Percentiles rank a stretch among this genome's conserved stretches.
Conservation (phyloP, 1,140 invertebrate genomes). For the Thrips palmi region DNA sequence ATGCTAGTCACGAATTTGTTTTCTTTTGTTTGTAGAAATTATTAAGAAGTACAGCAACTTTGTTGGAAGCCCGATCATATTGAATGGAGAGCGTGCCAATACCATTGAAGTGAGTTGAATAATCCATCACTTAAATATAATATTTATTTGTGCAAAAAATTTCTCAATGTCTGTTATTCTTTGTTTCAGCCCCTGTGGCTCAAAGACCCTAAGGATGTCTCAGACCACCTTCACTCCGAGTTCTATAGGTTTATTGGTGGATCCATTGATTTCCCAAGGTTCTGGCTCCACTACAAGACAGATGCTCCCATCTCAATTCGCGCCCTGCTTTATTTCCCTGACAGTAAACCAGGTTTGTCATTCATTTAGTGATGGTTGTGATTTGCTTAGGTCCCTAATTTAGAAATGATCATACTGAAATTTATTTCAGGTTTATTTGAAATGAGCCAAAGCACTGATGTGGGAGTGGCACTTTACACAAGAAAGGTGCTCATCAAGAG, state of each 20-base stretch:
- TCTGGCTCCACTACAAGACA: constrained; percentile 58
- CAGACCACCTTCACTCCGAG: constrained; percentile 67
- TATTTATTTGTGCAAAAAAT: not conserved
- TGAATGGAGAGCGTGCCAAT: constrained; percentile 78
- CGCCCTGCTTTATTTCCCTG: constrained; percentile 82
- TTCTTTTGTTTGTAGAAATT: constrained; percentile 37
- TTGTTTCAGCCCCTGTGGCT: constrained; percentile 73
- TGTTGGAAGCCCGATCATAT: constrained; percentile 76
- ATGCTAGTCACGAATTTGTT: constrained; percentile 8
- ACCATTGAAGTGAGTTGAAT: constrained; percentile 39
- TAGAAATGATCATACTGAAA: constrained; percentile 7
- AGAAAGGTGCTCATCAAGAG: constrained; percentile 78
- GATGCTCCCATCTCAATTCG: constrained; percentile 85
- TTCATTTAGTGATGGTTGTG: constrained; percentile 1
- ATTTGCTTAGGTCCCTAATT: not conserved
- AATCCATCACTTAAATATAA: not conserved
- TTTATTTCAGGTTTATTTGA: constrained; percentile 55
- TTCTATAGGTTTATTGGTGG: constrained; percentile 81
- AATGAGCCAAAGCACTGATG: constrained; percentile 60
- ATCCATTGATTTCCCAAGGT: constrained; percentile 67
- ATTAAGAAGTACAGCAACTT: constrained; percentile 97
- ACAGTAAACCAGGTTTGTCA: constrained; percentile 50
- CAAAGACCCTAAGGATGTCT: constrained; percentile 75
- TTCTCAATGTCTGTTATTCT: not conserved
- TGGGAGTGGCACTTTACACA: constrained; percentile 76